Evolutionary conservation across 2,797 vertebrate genomes (phyloP).

Genomic region (Sebastes reedi): DNA sequence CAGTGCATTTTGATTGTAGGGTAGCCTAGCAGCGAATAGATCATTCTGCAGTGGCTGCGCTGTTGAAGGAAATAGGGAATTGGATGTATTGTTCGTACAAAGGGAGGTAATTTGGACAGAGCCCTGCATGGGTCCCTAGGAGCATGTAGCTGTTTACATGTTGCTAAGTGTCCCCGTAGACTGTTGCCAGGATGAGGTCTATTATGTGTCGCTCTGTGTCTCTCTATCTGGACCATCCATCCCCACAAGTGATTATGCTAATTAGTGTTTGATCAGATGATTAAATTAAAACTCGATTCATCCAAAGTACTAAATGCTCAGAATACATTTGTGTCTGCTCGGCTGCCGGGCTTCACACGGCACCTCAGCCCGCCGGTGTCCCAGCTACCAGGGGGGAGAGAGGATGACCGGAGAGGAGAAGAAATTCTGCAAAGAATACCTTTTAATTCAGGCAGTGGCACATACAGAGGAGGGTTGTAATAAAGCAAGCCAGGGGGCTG

Average conservation of each 20-base stretch:
- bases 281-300: conserved; percentile 93
- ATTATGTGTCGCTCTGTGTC: conserved; percentile 80
- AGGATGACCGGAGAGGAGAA: conserved; percentile 22
- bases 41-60: conserved; percentile 34
- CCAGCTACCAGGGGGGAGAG: conserved; percentile 42
- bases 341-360: conserved; percentile 74
- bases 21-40: conserved; percentile 35
- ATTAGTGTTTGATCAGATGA: conserved; percentile 97
- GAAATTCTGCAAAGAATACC: conserved; percentile 20
- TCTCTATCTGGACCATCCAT: conserved; percentile 81
- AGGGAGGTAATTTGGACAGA: conserved; percentile 57
- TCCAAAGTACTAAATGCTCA: conserved; percentile 87
- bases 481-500: conserved; percentile 54
- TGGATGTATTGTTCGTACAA: conserved; percentile 46
- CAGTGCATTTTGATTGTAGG: conserved; percentile 56
- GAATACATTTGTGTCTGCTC: conserved; percentile 87
- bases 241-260: conserved; percentile 93
- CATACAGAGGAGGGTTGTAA: conserved; percentile 35
- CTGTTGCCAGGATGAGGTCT: conserved; percentile 81
- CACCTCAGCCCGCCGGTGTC: conserved; percentile 56
- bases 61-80: conserved; percentile 42
- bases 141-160: conserved; percentile 76
- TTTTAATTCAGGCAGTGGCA: conserved; percentile 56
- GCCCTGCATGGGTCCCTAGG: conserved; percentile 52
- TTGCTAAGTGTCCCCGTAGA: conserved; percentile 81